Base-by-base conservation (phyloP, 2,888 invertebrate genomes). In the Linnaemya vulpina region DNA sequence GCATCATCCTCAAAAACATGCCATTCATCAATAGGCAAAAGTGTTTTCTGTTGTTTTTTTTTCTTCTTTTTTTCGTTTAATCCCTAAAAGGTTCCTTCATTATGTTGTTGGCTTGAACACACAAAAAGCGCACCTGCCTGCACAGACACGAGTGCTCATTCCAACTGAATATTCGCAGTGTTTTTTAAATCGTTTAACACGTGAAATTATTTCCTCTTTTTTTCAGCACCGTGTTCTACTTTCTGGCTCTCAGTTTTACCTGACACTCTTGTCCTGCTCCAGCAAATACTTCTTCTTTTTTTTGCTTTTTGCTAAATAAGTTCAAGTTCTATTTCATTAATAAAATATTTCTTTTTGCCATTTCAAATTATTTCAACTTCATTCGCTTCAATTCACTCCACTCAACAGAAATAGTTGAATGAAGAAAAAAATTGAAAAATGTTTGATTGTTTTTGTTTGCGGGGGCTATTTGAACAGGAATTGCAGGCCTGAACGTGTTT, bases 151-250 rank as follows among this genome's bases (percentile, higher is more conserved):
- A 1, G 3, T 30, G 17, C 11, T 10, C 11, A 8, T 38, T 73
- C 55, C 62, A 43, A 68, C 75, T 78, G 60, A 20, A 20, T 60
- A 51, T 70, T 70, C 82, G 67, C 71, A 78, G 65, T 75, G 53
- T 62, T 65, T 75, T 82, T 38, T 58, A 22, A 15, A 71, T 65
- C 51, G n/a, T 58, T 85, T 65, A 85, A 55, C 85, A 85, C 85
- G 85, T 85, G 82, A 82, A 85, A 79, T 78, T 68, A 35, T 22
- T 3, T 46, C n/a, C n/a, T n/a, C n/a, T 46, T n/a, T 55, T 73
- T 63, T 15, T 3, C 49, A 35, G 43, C 43, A 46, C 20, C 5
- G n/a, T 70, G 53, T 20, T 63, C 70, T 35, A 63, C 7, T 43
- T 40, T 40, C 20, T 76, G n/a, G 53, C 11, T 22, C 22, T 15